Percentiles rank a stretch among this genome's conserved stretches.
phyloP scores from a whole-genome alignment of 2,888 invertebrate genomes.

The Pachymerium ferrugineum region DNA sequence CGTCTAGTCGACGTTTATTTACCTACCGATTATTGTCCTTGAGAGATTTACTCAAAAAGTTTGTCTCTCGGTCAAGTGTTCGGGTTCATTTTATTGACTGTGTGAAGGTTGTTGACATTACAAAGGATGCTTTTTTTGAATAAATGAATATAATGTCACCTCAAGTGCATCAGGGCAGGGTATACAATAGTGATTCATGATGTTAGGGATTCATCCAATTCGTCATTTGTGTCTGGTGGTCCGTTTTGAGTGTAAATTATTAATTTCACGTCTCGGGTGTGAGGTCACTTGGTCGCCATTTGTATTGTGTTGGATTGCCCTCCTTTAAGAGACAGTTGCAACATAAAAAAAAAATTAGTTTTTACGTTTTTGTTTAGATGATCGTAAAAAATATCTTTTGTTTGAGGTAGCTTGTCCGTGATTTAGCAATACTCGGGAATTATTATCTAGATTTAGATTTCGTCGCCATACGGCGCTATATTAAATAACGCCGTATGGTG shows the following conservation, averaged over 20 bases:
- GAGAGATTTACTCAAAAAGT: too few relatives aligned
- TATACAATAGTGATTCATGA: too few relatives aligned
- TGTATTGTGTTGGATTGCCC: too few relatives aligned
- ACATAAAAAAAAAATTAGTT: background rate
- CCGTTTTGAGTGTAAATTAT: background rate
- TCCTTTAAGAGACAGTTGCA: too few relatives aligned
- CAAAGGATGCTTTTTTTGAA: background rate
- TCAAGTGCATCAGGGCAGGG: background rate
- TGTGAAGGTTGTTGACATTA: conserved; percentile 4
- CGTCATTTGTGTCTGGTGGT: background rate
- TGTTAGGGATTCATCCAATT: background rate
- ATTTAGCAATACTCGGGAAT: too few relatives aligned
- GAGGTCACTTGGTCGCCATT: conserved; percentile 6
- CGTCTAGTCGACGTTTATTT: too few relatives aligned
- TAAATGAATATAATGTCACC: background rate
- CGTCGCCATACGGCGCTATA: too few relatives aligned
- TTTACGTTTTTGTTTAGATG: background rate
- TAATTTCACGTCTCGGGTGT: background rate
- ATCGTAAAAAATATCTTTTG: background rate
- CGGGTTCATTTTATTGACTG: background rate
- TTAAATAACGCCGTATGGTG: too few relatives aligned
- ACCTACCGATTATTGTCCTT: too few relatives aligned
- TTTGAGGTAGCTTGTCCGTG: too few relatives aligned
- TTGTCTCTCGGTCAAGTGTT: background rate
- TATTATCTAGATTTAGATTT: too few relatives aligned